Percentiles rank a stretch among this genome's conserved stretches.
phyloP scores from a whole-genome alignment of 2,113 vertebrate species.

The Tretioscincus oriximinensis region DNA sequence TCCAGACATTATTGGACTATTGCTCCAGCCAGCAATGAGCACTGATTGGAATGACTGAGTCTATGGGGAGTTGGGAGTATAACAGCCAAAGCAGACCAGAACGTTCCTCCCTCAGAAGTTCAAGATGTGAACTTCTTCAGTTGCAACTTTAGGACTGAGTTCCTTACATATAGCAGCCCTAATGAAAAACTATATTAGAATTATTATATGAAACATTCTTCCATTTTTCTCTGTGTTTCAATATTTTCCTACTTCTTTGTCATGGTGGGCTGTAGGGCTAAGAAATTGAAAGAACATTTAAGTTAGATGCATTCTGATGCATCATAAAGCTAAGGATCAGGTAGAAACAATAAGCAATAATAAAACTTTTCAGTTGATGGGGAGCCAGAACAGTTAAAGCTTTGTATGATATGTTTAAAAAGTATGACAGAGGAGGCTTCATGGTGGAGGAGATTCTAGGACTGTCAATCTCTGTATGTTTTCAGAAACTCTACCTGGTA shows the following conservation, averaged over 20 bases:
- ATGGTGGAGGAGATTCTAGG: not conserved
- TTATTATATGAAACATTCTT: not conserved
- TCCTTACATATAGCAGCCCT: not conserved
- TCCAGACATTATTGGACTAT: not conserved
- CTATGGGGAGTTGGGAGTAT: not conserved
- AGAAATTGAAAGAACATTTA: not conserved
- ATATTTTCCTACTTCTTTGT: not conserved
- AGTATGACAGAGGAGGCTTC: not conserved
- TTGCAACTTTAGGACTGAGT: no score
- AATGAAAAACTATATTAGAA: not conserved
- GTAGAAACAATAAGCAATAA: not conserved
- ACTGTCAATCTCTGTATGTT: not conserved
- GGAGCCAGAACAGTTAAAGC: not conserved
- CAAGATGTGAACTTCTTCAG: not conserved
- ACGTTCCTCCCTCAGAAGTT: no score
- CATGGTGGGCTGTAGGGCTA: not conserved
- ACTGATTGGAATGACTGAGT: not conserved
- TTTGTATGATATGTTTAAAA: not conserved
- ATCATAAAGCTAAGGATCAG: not conserved
- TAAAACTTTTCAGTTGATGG: not conserved
- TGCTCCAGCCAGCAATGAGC: not conserved
- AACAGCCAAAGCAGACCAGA: not conserved
- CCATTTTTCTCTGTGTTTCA: not conserved
- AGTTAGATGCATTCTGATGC: not conserved
- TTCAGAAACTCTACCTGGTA: not conserved